Evolutionary conservation across 2,797 vertebrate genomes (phyloP).

Genomic region (Gila robusta): DNA sequence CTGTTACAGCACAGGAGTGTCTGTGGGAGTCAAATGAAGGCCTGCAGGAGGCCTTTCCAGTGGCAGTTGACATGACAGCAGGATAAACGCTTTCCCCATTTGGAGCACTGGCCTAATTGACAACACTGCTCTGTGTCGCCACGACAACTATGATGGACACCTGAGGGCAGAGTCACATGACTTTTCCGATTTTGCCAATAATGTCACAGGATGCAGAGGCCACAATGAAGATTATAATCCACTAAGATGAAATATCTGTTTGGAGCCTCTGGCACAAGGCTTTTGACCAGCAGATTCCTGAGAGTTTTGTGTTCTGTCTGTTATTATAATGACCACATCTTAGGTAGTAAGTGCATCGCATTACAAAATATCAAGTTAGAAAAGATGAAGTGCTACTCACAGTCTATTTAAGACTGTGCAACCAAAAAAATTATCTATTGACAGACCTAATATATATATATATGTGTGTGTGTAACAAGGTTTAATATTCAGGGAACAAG

Average conservation of each 20-base stretch:
- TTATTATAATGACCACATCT: background rate
- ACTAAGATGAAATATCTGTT: background rate
- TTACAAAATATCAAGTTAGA: background rate
- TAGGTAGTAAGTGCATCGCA: background rate
- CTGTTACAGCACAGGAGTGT: conserved; percentile 10
- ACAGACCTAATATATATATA: no score
- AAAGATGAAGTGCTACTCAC: background rate
- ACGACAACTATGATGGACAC: conserved; percentile 69
- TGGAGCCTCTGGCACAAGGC: background rate
- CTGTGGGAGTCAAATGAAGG: conserved; percentile 63
- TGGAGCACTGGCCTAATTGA: conserved; percentile 66
- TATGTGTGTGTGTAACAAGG: no score
- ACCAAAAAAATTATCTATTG: no score
- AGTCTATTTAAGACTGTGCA: background rate
- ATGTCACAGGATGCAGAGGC: background rate
- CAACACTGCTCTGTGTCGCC: conserved; percentile 64
- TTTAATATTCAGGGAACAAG: no score
- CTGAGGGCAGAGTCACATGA: conserved; percentile 58
- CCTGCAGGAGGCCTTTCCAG: conserved; percentile 71
- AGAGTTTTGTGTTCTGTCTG: background rate
- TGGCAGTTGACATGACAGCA: conserved; percentile 74
- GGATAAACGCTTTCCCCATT: conserved; percentile 79
- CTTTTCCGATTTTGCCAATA: background rate
- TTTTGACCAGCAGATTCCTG: background rate
- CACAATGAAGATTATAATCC: conserved; percentile 5